phyloP scores from a whole-genome alignment of 1,140 invertebrate genomes.

The Branchinecta lindahli region DNA sequence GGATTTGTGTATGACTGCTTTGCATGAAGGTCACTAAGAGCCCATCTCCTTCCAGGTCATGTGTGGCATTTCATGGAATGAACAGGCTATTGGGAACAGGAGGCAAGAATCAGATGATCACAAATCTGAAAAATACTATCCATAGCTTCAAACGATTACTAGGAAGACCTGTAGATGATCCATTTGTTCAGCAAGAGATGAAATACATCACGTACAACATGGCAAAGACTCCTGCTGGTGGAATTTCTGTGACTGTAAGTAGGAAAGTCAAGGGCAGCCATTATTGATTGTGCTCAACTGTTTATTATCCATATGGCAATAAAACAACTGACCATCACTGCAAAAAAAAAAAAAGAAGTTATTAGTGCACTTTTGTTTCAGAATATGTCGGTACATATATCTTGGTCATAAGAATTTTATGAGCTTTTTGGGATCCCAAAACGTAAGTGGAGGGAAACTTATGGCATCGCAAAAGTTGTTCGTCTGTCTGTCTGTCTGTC shows the following conservation, averaged over 20 bases:
- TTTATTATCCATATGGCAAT: too few species aligned
- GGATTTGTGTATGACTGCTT: too few species aligned
- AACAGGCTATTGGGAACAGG: conserved; percentile 85
- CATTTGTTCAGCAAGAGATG: conserved; percentile 62
- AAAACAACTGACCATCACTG: too few species aligned
- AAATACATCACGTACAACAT: conserved; percentile 57
- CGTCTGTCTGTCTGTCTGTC: too few species aligned
- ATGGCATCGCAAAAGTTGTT: too few species aligned
- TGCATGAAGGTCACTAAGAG: too few species aligned
- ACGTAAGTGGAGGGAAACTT: too few species aligned
- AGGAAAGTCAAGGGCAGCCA: background rate
- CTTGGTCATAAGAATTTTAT: too few species aligned
- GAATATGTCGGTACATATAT: too few species aligned
- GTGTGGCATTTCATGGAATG: conserved; percentile 81
- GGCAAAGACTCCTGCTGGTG: conserved; percentile 48
- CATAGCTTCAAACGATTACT: conserved; percentile 82
- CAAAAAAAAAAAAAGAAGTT: too few species aligned
- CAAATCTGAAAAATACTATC: conserved; percentile 93
- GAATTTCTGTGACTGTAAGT: conserved; percentile 44
- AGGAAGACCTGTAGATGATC: conserved; percentile 72
- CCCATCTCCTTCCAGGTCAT: conserved; percentile 51
- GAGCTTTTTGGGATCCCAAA: too few species aligned
- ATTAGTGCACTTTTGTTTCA: too few species aligned
- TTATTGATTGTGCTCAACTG: background rate
- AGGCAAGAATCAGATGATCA: conserved; percentile 90